Percentiles rank a stretch among this genome's conserved stretches.
phyloP scores from a whole-genome alignment of 2,888 invertebrate species.

The Esperia sulphurella region DNA sequence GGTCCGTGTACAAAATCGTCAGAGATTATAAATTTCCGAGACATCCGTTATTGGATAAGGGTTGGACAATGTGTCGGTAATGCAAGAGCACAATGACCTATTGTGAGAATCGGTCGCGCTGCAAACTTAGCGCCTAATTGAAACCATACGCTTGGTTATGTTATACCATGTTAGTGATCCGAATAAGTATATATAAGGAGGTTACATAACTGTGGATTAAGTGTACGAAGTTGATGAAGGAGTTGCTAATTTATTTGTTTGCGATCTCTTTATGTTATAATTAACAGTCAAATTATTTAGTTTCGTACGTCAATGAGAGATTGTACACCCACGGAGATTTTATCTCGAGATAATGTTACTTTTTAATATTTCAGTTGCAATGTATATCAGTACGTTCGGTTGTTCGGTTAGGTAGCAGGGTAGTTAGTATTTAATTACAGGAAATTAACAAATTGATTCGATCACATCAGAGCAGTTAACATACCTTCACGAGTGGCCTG shows the following conservation, averaged over 20 bases:
- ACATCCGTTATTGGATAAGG: constrained; percentile 20
- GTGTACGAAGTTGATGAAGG: no score
- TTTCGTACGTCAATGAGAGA: no score
- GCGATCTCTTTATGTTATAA: no score
- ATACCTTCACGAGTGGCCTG: constrained; percentile 30
- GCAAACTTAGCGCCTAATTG: constrained; percentile 50
- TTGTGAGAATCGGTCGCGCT: constrained; percentile 43
- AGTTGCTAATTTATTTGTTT: no score
- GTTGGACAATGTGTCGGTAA: constrained; percentile 25
- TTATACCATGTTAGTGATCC: not conserved
- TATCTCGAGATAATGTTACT: no score
- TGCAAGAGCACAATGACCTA: constrained; percentile 45
- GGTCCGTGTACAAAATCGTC: no score
- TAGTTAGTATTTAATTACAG: not conserved
- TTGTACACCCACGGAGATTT: no score
- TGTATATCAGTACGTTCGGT: not conserved
- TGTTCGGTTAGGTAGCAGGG: not conserved
- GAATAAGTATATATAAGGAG: no score
- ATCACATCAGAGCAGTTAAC: constrained; percentile 35
- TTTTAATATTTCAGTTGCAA: no score
- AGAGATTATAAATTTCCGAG: no score
- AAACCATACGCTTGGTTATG: constrained; percentile 25
- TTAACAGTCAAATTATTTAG: no score
- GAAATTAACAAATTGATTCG: constrained; percentile 1
- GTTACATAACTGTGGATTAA: no score